Evolutionary conservation across 2,888 invertebrate species (phyloP).

Genomic region (Cephus rjabovi): DNA sequence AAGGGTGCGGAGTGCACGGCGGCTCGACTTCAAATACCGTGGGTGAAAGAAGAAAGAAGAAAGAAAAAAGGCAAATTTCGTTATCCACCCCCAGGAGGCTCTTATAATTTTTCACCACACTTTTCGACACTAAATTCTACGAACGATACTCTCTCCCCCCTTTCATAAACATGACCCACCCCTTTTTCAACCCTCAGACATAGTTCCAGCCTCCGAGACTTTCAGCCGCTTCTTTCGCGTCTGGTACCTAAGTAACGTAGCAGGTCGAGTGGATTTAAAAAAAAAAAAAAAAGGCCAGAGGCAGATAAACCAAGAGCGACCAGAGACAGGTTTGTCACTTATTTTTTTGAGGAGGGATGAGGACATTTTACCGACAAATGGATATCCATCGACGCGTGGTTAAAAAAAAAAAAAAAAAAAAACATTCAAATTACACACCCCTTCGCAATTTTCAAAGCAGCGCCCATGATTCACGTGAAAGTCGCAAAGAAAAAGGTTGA

Average conservation of each 20-base stretch:
- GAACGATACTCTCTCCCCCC: not conserved
- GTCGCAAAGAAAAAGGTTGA: conserved; percentile 1
- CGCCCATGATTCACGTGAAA: not conserved
- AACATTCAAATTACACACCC: not conserved
- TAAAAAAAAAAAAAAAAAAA: not conserved
- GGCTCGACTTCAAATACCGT: not conserved
- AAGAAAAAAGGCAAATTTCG: not conserved
- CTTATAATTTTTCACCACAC: conserved; percentile 40
- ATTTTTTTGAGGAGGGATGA: conserved; percentile 14
- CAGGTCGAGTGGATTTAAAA: not conserved
- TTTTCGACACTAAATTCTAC: conserved; percentile 23
- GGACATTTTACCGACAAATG: conserved; percentile 29
- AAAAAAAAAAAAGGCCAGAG: conserved; percentile 13
- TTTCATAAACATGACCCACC: conserved; percentile 14
- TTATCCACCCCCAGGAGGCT: not conserved
- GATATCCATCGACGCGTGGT: conserved; percentile 4
- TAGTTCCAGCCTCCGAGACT: not conserved
- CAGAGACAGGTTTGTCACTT: conserved; percentile 33
- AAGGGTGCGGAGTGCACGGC: not conserved
- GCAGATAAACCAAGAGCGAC: conserved; percentile 33
- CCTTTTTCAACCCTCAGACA: not conserved
- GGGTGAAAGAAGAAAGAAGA: too few relatives aligned
- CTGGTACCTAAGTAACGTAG: not conserved
- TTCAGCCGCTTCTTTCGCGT: not conserved
- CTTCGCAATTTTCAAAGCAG: conserved; percentile 4